Percentiles rank a stretch among this genome's conserved stretches.
These are phyloP conservation scores for Tholera decimalis DNA, from an alignment of 2,888 invertebrate species.

Conservation along the genomic window DNA sequence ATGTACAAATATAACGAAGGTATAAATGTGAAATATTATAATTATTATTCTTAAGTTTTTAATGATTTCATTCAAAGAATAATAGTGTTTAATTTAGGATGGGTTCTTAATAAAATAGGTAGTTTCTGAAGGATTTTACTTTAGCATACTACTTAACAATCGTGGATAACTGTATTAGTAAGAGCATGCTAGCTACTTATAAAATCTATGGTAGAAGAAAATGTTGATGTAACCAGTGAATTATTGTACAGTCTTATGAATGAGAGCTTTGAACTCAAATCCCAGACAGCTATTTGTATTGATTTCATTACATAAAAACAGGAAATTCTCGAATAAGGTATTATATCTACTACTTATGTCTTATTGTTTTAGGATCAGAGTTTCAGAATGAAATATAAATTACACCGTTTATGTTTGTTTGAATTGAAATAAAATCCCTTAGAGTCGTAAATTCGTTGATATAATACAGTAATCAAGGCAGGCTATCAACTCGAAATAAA, in stretches of 20 bases:
- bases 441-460: not conserved
- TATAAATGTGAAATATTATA: conserved; percentile 68
- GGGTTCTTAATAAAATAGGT: conserved; percentile 12
- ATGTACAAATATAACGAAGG: conserved; percentile 82
- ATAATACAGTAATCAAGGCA: not conserved
- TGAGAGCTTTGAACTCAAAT: conserved; percentile 40
- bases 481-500: too few relatives aligned
- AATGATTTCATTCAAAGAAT: conserved; percentile 34
- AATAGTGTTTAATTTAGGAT: conserved; percentile 14
- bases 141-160: conserved; percentile 18
- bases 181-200: conserved; percentile 43
- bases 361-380: conserved; percentile 52
- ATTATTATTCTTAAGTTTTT: conserved; percentile 38
- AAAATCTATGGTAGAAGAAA: conserved; percentile 18
- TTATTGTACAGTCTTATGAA: conserved; percentile 27
- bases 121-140: conserved; percentile 29
- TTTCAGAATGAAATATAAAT: conserved; percentile 55
- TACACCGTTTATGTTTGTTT: conserved; percentile 53
- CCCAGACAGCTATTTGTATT: conserved; percentile 37
- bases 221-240: conserved; percentile 38
- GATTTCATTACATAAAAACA: conserved; percentile 32
- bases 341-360: conserved; percentile 39
- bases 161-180: conserved; percentile 9
- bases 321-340: conserved; percentile 47
- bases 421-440: conserved; percentile 30